Base-by-base conservation (phyloP, 2,888 invertebrate species). In the Tetragonula carbonaria region DNA sequence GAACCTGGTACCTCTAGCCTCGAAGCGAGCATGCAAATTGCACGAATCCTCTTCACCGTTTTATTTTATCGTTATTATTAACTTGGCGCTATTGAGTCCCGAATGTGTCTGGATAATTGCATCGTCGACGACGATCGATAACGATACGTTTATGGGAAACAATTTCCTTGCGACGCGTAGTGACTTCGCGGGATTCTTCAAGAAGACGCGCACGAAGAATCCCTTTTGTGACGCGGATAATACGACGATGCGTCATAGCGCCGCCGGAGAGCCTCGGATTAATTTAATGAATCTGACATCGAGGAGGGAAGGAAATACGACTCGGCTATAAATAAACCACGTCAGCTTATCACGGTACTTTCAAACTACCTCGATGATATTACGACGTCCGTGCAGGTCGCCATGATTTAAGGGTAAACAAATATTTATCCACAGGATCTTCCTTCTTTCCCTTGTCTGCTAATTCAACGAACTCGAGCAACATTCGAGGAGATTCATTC, bases 271-370 rank as follows among this genome's bases (percentile, higher is more conserved):
- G 74, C 23, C 28, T 59, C 55, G 83, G 90, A 90, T 90, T 91
- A 91, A 91, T 91, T 91, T 91, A 90, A 91, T 85, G 89, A 90
- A 87, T 84, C 86, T 73, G 59, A 78, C 70, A 80, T 83, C 83
- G 65, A 78, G 67, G 74, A 78, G 80, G 84, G 85, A 85, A 84
- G 80, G 86, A 84, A 82, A 91, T 91, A 90, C 79, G 86, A 81
- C 84, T 78, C 8, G 82, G 90, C 90, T 86, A 90, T 91, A 91
- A 91, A 91, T 91, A 90, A 87, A 79, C 78, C 78, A 65, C 67
- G 86, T 86, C 80, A 77, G 86, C 88, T 91, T 87, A 88, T 89
- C 90, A 82, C 78, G 84, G 85, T 78, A 83, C 86, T 91, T 91
- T 89, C 88, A 72, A 89, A 85, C 87, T 82, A 85, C 78, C 82